phyloP scores from a whole-genome alignment of 2,888 invertebrate species.

The Philaethria dido region DNA sequence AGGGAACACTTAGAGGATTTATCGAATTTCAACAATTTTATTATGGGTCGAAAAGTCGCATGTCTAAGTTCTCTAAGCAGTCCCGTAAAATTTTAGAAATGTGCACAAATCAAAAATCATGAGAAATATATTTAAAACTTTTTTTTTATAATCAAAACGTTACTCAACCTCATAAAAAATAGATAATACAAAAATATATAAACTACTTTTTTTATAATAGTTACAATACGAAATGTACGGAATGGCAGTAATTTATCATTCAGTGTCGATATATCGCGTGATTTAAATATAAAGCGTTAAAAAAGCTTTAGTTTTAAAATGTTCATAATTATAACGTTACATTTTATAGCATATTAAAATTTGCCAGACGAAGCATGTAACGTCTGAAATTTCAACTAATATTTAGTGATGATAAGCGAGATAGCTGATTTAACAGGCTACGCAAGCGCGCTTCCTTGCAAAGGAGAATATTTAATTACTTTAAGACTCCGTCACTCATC shows the following conservation, averaged over 20 bases:
- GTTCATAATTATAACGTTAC: not conserved
- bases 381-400: conserved; percentile 19
- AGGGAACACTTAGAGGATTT: too few species aligned
- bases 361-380: not conserved
- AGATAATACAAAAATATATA: not conserved
- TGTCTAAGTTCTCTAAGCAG: too few species aligned
- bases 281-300: not conserved
- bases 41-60: too few species aligned
- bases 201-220: not conserved
- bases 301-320: not conserved
- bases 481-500: conserved; percentile 23
- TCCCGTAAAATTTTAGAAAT: too few species aligned
- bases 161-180: not conserved
- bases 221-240: not conserved
- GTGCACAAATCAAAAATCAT: too few species aligned
- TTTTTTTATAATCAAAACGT: too few species aligned
- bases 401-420: conserved; percentile 23
- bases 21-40: too few species aligned
- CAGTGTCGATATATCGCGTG: not conserved
- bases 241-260: not conserved
- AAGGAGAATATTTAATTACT: conserved; percentile 28
- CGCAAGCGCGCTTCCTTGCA: conserved; percentile 22
- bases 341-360: conserved; percentile 11
- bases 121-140: too few species aligned
- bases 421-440: conserved; percentile 23